Evolutionary conservation across 1,140 invertebrate species (phyloP).

Genomic region (Procambarus virginalis): DNA sequence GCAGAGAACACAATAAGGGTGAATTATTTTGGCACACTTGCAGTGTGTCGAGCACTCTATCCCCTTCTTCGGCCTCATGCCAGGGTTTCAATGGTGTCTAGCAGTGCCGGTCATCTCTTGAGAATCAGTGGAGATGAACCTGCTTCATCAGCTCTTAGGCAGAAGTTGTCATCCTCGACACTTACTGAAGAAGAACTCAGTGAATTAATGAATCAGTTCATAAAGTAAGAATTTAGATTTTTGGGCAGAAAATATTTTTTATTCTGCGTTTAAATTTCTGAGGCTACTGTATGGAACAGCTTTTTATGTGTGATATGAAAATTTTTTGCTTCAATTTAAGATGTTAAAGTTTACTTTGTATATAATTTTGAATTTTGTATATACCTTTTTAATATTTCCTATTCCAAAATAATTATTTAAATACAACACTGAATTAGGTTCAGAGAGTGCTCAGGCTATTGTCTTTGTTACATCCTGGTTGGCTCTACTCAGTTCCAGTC

Average conservation of each 20-base stretch:
- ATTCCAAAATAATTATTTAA: too few species aligned
- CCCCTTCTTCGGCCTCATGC: slow-evolving; percentile 81
- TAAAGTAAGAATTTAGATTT: slow-evolving; percentile 72
- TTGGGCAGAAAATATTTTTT: too few species aligned
- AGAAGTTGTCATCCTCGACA: slow-evolving; percentile 76
- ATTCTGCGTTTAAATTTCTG: too few species aligned
- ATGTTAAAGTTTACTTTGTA: too few species aligned
- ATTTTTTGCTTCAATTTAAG: too few species aligned
- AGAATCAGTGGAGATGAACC: slow-evolving; percentile 72
- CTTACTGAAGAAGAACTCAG: slow-evolving; percentile 79
- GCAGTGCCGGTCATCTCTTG: slow-evolving; percentile 76
- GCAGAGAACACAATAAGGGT: slow-evolving; percentile 81
- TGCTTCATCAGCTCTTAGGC: slow-evolving; percentile 75
- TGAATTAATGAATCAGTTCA: slow-evolving; percentile 80
- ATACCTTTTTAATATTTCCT: too few species aligned
- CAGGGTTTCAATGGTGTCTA: slow-evolving; percentile 85
- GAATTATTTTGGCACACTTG: slow-evolving; percentile 82
- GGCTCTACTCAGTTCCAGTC: too few species aligned
- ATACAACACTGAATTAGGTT: too few species aligned
- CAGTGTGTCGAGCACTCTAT: slow-evolving; percentile 81
- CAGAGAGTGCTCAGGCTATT: too few species aligned
- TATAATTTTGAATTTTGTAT: too few species aligned
- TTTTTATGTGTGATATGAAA: not conserved
- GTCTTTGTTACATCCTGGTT: too few species aligned
- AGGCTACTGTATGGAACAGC: too few species aligned